phyloP scores from a whole-genome alignment of 2,797 vertebrate species.

The Kryptolebias ocellatus region DNA sequence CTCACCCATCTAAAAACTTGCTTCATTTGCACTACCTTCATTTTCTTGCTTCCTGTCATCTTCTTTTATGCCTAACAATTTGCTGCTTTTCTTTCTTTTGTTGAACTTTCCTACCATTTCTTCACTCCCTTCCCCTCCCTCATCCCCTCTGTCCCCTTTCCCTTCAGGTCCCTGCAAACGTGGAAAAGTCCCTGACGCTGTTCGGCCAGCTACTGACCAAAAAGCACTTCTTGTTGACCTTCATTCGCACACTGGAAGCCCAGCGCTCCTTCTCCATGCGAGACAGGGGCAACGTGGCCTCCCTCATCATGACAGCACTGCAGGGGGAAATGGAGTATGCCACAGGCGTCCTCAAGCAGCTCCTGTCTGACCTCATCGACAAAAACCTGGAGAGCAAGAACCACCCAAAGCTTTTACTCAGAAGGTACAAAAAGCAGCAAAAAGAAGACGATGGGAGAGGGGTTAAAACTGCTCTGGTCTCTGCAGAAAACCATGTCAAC shows the following conservation, averaged over 20 bases:
- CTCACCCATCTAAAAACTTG: conserved; percentile 13
- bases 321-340: conserved; percentile 99
- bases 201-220: conserved; percentile 98
- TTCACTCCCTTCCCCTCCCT: conserved; percentile 14
- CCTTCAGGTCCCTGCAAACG: conserved; percentile 91
- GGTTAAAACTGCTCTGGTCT: not conserved
- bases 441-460: not conserved
- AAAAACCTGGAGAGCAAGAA: conserved; percentile 99
- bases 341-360: conserved; percentile 95
- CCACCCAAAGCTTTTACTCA: conserved; percentile 94
- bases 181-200: conserved; percentile 94
- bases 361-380: conserved; percentile 96
- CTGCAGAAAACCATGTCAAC: conserved; percentile 31
- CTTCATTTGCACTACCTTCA: conserved; percentile 8
- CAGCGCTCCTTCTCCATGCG: conserved; percentile 98
- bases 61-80: conserved; percentile 11
- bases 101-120: not conserved
- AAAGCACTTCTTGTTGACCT: conserved; percentile 97
- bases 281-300: conserved; percentile 96
- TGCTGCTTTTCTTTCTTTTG: not conserved
- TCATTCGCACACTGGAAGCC: conserved; percentile 95
- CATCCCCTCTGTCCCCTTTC: conserved; percentile 24
- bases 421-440: conserved; percentile 82
- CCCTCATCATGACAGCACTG: conserved; percentile 96
- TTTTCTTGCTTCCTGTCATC: not conserved